Evolutionary conservation across 2,888 invertebrate species (phyloP), one percentile per base, ranked within the genome.

Genomic region (Sesia bembeciformis): DNA sequence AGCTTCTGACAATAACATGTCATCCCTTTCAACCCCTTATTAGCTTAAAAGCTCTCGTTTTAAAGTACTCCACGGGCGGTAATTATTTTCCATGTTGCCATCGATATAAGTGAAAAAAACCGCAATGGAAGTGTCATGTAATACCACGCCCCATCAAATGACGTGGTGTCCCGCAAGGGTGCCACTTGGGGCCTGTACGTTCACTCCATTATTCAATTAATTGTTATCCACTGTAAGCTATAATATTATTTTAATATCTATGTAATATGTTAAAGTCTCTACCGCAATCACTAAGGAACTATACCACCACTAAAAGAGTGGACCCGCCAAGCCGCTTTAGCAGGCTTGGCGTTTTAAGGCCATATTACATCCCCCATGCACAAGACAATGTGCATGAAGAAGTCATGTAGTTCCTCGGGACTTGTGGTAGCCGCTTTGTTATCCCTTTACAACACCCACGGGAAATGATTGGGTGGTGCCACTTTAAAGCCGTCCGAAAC

Each of bases 11-110:
- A 8, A 46, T 46, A 5, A 23, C 23, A 46, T 46, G 46, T 46
- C 46, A 46, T 8, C 46, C 3, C 46, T 4, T 46, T 46, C 46
- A 23, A 46, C n/a, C 39, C 39, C 39, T 5, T 50, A 50, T 50
- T 74, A 76, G 57, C 62, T 64, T 72, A 72, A 76, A 74, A 78
- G 75, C 68, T 53, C 55, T 60, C 56, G 39, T 62, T 61, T 59
- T 58, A 55, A 60, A 53, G 49, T n/a, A 59, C 58, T 52, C 61
- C 62, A 63, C 62, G 54, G 60, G 61, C 56, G 56, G 62, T 68
- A 73, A 77, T 74, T 76, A 70, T 64, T 60, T 58, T 64, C 68
- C 68, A 69, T 67, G 72, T 61, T 65, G 64, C 63, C 62, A 63
- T 70, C 58, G 64, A 41, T 50, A 56, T 58, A 38, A 57, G 59